A percentile compares a stretch with the other conserved stretches of the same genome.
These are phyloP conservation scores for Phoxinus phoxinus DNA, from an alignment of 2,113 vertebrate genomes.

Conservation along the genomic window DNA sequence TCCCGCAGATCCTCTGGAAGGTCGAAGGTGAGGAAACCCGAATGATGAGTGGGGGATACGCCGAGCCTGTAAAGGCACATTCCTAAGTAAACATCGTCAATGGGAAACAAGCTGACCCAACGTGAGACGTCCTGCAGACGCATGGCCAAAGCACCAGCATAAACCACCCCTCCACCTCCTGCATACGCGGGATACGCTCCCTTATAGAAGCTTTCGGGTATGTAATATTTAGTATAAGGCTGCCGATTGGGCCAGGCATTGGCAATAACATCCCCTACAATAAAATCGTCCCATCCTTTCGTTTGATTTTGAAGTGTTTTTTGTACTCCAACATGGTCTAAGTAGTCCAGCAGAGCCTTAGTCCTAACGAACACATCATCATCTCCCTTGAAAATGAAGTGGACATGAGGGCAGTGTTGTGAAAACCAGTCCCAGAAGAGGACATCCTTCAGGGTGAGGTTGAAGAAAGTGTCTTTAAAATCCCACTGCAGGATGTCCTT, in stretches of 20 bases:
- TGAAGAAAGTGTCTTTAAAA: constrained; percentile 80
- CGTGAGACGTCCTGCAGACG: constrained; percentile 68
- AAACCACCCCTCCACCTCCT: constrained; percentile 81
- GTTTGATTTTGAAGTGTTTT: constrained; percentile 55
- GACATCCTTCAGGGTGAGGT: constrained; percentile 82
- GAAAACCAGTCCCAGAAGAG: constrained; percentile 79
- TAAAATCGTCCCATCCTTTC: constrained; percentile 64
- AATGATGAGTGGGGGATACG: constrained; percentile 71
- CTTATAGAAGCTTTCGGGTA: constrained; percentile 78
- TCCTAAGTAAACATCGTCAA: constrained; percentile 80
- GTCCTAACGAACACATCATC: constrained; percentile 82
- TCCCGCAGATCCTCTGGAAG: constrained; percentile 63
- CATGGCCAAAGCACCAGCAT: constrained; percentile 71
- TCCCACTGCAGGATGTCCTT: constrained; percentile 81
- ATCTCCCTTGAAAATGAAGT: constrained; percentile 80
- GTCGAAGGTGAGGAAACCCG: constrained; percentile 79
- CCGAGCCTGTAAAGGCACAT: constrained; percentile 76
- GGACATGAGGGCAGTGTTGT: constrained; percentile 67
- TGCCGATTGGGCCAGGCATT: constrained; percentile 77
- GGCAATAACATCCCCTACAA: constrained; percentile 77
- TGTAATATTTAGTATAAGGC: constrained; percentile 76
- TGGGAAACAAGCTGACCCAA: constrained; percentile 78
- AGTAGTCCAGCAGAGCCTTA: constrained; percentile 70
- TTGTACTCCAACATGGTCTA: constrained; percentile 56
- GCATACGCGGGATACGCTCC: constrained; percentile 78